phyloP scores from a whole-genome alignment of 2,113 vertebrate species.

The Balaenoptera acutorostrata region DNA sequence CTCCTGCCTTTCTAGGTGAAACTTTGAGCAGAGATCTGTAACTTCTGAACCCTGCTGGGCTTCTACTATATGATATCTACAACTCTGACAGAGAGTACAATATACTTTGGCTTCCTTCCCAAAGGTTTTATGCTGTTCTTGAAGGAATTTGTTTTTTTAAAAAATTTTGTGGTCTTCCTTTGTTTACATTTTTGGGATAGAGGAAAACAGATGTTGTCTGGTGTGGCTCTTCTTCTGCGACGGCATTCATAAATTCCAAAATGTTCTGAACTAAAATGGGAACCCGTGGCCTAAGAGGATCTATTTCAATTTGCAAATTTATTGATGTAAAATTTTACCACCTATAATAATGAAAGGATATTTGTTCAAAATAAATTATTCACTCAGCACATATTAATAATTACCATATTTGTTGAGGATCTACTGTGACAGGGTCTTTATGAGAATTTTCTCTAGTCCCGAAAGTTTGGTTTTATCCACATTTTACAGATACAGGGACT shows the following conservation, averaged over 20 bases:
- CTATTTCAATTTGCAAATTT: slow-evolving; percentile 2
- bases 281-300: not conserved
- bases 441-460: not conserved
- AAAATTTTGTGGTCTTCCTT: not conserved
- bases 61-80: not conserved
- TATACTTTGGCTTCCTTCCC: not conserved
- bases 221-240: not conserved
- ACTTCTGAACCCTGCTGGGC: not conserved
- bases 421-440: not conserved
- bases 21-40: not conserved
- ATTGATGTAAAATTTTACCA: not conserved
- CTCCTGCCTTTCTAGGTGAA: not conserved
- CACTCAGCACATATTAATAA: not conserved
- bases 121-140: not conserved
- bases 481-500: not conserved
- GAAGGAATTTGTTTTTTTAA: not conserved
- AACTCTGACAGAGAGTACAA: not conserved
- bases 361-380: not conserved
- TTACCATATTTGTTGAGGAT: not conserved
- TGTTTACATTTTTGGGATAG: not conserved
- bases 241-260: not conserved
- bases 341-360: not conserved
- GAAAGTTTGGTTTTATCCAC: not conserved
- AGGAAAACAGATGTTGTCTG: not conserved
- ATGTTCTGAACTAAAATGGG: not conserved